phyloP scores from a whole-genome alignment of 2,113 vertebrate species.

The Trematomus loennbergii region DNA sequence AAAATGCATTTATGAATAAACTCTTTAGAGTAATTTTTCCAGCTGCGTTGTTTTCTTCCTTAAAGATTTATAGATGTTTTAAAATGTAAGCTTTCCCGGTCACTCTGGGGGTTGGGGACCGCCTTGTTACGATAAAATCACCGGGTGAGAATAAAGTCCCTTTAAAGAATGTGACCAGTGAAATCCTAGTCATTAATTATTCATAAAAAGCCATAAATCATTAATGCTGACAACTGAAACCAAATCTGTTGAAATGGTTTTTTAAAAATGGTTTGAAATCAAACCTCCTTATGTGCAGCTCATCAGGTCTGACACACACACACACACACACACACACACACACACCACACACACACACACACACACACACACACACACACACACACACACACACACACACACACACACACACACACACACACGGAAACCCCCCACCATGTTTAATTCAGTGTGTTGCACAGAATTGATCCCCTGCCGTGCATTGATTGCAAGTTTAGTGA shows the following conservation, averaged over 20 bases:
- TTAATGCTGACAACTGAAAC: constrained; percentile 15
- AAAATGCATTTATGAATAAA: not conserved
- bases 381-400: not conserved
- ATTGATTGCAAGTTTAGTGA: constrained; percentile 39
- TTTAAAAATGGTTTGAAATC: constrained; percentile 4
- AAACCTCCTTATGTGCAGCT: not conserved
- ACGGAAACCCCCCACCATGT: not conserved
- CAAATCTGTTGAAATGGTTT: not conserved
- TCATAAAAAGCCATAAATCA: constrained; percentile 1
- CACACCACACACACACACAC: not conserved
- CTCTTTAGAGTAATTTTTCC: not conserved
- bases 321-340: not conserved
- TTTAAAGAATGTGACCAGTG: not conserved
- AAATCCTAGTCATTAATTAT: not conserved
- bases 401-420: not conserved
- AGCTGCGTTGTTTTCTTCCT: not conserved
- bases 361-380: not conserved
- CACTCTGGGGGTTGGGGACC: not conserved
- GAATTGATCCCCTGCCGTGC: constrained; percentile 21
- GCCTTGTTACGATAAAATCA: not conserved
- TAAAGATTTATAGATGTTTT: not conserved
- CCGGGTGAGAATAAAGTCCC: not conserved
- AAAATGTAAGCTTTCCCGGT: not conserved
- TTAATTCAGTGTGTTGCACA: constrained; percentile 23
- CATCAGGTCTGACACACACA: constrained; percentile 5